Evolutionary conservation across 2,888 invertebrate genomes (phyloP).

Genomic region (Leucoma salicis): DNA sequence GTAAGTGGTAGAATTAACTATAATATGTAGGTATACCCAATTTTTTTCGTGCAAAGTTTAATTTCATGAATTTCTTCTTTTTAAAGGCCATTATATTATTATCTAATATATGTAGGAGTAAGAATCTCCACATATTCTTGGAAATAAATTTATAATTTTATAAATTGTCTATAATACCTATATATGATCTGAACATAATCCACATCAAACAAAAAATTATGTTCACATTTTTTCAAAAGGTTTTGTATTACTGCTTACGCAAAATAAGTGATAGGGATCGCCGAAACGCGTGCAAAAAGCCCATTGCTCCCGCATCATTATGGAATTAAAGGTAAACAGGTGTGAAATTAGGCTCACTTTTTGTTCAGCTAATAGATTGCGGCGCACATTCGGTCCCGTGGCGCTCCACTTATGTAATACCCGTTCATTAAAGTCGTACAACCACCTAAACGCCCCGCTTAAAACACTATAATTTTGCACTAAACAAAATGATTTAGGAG

Average conservation of each 20-base stretch:
- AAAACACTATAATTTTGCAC: slow-evolving; percentile 79
- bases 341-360: slow-evolving; percentile 79
- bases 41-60: too few species aligned
- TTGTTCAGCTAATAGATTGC: slow-evolving; percentile 73
- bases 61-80: too few species aligned
- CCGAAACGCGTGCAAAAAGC: slow-evolving; percentile 62
- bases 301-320: slow-evolving; percentile 65
- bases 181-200: not conserved
- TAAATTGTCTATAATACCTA: too few species aligned
- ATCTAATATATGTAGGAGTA: too few species aligned
- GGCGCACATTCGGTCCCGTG: slow-evolving; percentile 61
- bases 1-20: too few species aligned
- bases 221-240: not conserved
- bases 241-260: not conserved
- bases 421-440: slow-evolving; percentile 64
- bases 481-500: slow-evolving; percentile 76
- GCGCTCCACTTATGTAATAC: slow-evolving; percentile 67
- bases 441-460: slow-evolving; percentile 73
- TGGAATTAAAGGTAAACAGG: slow-evolving; percentile 77
- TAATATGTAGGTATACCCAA: too few species aligned
- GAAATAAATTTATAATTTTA: too few species aligned
- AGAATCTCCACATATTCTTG: too few species aligned
- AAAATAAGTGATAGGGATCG: slow-evolving; percentile 24
- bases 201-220: not conserved
- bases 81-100: too few species aligned